phyloP scores from a whole-genome alignment of 1,140 invertebrate genomes.

The Penaeus indicus region DNA sequence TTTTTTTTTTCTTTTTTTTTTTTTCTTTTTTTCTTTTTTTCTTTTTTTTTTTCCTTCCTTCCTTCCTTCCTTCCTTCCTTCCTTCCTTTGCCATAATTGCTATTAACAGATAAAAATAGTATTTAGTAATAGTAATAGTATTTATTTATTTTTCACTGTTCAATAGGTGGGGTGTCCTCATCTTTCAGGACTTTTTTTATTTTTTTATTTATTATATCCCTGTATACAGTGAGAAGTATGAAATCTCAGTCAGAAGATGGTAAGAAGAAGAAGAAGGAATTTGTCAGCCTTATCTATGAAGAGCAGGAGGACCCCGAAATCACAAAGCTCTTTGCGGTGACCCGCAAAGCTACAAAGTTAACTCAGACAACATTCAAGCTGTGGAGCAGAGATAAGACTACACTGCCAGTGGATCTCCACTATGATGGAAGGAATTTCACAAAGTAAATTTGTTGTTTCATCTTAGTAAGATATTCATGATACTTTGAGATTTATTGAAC shows the following conservation, averaged over 20 bases:
- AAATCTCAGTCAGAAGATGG: constrained; percentile 45
- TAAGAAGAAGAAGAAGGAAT: constrained; percentile 68
- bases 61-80: neutral
- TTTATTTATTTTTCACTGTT: no score
- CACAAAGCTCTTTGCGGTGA: constrained; percentile 68
- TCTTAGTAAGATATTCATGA: neutral
- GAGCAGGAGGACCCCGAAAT: constrained; percentile 68
- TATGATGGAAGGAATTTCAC: constrained; percentile 71
- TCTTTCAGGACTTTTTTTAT: no score
- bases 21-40: neutral
- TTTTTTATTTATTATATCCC: neutral
- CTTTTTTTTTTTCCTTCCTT: neutral
- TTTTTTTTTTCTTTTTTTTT: neutral
- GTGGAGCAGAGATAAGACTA: constrained; percentile 71
- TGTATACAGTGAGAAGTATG: neutral
- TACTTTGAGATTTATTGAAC: no score
- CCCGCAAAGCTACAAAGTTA: constrained; percentile 69
- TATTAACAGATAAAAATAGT: no score
- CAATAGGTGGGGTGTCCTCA: no score
- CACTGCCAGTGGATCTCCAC: constrained; percentile 72
- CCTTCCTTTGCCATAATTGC: neutral
- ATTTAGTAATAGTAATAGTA: no score
- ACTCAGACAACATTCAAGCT: constrained; percentile 70
- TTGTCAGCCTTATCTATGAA: constrained; percentile 69
- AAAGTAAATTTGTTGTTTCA: constrained; percentile 64